Base-by-base conservation (phyloP, 2,797 vertebrate genomes). In the Petrocephalus schoutedeni region DNA sequence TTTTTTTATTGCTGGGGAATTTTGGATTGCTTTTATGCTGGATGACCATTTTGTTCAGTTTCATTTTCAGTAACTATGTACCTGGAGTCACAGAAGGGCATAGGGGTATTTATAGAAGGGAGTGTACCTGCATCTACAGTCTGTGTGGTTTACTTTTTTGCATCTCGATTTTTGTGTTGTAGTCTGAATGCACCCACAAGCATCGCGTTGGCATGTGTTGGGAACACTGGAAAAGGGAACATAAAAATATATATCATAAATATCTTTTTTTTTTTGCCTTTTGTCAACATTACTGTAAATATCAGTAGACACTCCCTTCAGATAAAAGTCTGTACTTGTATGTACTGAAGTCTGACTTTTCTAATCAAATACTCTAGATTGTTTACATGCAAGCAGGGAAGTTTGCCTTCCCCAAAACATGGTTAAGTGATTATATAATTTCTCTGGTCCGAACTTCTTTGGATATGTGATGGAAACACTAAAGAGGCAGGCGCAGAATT, bases 221-320 rank as follows among this genome's bases (percentile, higher is more conserved):
- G 53, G 36, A 86, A 58, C 82, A 85, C 51, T 85, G 82, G 53
- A 87, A 61, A 85, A 85, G 87, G 80, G 87, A 88, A 88, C 59
- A 53, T 67, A 67, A 84, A 67, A 54, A 53, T 80, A 53, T 54
- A 23, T 32, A 28, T 36, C 16, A 58, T 59, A 61, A 57, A 56
- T 85, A 85, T 23, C 84, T 45, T 83, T 49, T 84, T 28, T 86
- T 59, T 54, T n/a, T 49, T 14, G 19, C 67, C 21, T 58, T 53
- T 88, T 59, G 28, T 21, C 23, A 83, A 23, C 23, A 64, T 61
- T 41, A 59, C 67, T 83, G 85, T 89, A 54, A 61, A 89, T 82
- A 86, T 32, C 64, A 28, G 14, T 82, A 61, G 23, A 54, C 16
- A 16, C n/a, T 54, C 49, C 19, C 9, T 61, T 59, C 23, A 64